Conservation (phyloP, 2,113 vertebrate species). For the Morphnarchus princeps region DNA sequence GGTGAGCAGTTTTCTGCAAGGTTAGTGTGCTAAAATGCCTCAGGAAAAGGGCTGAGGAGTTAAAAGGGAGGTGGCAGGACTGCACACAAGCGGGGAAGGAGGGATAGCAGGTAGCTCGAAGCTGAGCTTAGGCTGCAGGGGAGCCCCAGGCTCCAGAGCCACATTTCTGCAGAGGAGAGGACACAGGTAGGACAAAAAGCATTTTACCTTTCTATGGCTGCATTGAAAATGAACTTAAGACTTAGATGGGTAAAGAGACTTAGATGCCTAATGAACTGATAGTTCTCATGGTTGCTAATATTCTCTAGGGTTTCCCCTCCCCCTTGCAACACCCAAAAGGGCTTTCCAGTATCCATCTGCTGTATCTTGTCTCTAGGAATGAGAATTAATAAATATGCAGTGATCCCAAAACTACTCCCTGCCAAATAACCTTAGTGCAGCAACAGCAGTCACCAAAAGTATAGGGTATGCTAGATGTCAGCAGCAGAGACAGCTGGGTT, state of each 20-base stretch:
- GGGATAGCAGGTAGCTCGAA: neutral
- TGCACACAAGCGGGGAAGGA: neutral
- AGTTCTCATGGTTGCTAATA: neutral
- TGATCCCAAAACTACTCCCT: neutral
- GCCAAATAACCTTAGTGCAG: neutral
- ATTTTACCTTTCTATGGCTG: neutral
- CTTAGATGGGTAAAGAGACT: neutral
- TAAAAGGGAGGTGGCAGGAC: neutral
- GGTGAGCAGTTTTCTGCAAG: neutral
- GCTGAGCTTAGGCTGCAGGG: neutral
- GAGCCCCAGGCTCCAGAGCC: neutral
- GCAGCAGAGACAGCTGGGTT: neutral
- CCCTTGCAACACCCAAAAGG: neutral
- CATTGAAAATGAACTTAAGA: neutral
- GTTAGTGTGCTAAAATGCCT: neutral
- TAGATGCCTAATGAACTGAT: neutral
- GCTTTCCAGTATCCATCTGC: neutral
- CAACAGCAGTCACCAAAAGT: neutral
- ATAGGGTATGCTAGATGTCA: neutral
- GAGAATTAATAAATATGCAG: neutral
- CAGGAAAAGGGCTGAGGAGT: neutral
- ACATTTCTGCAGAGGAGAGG: neutral
- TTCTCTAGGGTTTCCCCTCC: neutral
- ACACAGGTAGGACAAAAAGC: neutral
- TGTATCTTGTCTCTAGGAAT: neutral